A percentile compares a stretch with the other conserved stretches of the same genome.
These are phyloP conservation scores for Drosophila flavopinicola DNA, from an alignment of 2,888 invertebrate genomes.

Conservation along the genomic window DNA sequence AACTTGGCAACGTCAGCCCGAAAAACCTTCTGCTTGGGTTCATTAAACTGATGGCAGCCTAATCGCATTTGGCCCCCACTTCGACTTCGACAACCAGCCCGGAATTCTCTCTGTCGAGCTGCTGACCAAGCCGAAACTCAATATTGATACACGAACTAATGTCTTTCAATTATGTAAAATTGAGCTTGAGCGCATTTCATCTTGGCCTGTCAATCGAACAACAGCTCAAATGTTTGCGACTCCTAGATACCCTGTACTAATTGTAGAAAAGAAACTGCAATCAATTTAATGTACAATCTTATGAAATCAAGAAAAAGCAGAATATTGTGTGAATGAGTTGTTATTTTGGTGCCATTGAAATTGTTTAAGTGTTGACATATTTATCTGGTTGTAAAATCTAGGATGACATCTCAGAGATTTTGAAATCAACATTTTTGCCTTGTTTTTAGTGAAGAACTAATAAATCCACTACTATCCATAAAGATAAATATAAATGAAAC, in stretches of 20 bases:
- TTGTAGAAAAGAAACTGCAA: too few species aligned
- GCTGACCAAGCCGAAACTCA: constrained; percentile 52
- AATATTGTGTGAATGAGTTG: too few species aligned
- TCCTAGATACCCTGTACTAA: not conserved
- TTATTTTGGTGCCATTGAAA: too few species aligned
- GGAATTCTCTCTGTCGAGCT: constrained; percentile 9
- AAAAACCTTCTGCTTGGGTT: constrained; percentile 60
- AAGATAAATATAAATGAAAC: too few species aligned
- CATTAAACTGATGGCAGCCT: constrained; percentile 62
- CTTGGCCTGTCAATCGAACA: constrained; percentile 2
- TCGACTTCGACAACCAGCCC: not conserved
- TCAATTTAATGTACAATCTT: too few species aligned
- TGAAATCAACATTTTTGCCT: too few species aligned
- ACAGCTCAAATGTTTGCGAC: not conserved
- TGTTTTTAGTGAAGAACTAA: too few species aligned
- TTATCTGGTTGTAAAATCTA: too few species aligned
- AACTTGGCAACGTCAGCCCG: constrained; percentile 27
- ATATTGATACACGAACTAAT: constrained; percentile 57
- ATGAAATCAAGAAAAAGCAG: too few species aligned
- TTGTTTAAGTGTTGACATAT: too few species aligned
- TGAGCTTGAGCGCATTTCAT: constrained; percentile 29
- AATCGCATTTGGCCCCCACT: constrained; percentile 40
- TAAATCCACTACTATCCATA: too few species aligned
- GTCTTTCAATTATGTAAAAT: constrained; percentile 58
- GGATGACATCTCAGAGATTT: too few species aligned